Evolutionary conservation across 2,888 invertebrate genomes (phyloP), one percentile per base, ranked within the genome.

Genomic region (Caenorhabditis japonica): DNA sequence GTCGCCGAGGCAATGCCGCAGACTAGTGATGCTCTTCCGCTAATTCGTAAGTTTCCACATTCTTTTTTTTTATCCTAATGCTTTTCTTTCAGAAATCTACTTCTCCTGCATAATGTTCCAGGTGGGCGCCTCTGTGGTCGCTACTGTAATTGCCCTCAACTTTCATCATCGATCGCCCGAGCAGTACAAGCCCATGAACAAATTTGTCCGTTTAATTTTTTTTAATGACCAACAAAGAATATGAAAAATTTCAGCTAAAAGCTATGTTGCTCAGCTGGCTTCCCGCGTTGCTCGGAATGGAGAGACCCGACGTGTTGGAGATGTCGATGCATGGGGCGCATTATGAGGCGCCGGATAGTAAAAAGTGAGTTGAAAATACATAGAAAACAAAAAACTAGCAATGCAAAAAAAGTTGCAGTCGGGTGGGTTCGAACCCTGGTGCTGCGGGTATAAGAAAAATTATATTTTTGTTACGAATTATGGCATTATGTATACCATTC

Each of bases 1-100:
- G 95, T 96, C 89, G 95, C 95, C 85, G 95, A 96, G 92, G 94
- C 94, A 90, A 93, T 95, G 93, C 95, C 97, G 90, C 94, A 94
- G 64, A 96, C 97, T 90, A 96, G 96, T 90, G 97, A 97, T 91
- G 96, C 97, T 89, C 93, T 97, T 91, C 97, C 97, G 90, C 92
- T 97, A 90, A 94, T 87, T 30, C 83, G 81, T 84, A 52, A 64
- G 75, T 59, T 13, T 17, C 12, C 17, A 30, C 3, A 3, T 36
- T 15, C 12, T 23, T 12, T 7, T n/a, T 17, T 38, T 23, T 21
- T 68, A 77, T 38, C 61, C 77, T 79, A 81, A 51, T 77, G 83
- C 23, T 84, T 2, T 4, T 21, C 10, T 69, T 83, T 43, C 72
- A 84, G 85, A 84, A 51, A 83, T 86, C 33, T 86, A 84, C 64